phyloP scores from a whole-genome alignment of 1,140 invertebrate species.

The Akabosia matsudoensis region DNA sequence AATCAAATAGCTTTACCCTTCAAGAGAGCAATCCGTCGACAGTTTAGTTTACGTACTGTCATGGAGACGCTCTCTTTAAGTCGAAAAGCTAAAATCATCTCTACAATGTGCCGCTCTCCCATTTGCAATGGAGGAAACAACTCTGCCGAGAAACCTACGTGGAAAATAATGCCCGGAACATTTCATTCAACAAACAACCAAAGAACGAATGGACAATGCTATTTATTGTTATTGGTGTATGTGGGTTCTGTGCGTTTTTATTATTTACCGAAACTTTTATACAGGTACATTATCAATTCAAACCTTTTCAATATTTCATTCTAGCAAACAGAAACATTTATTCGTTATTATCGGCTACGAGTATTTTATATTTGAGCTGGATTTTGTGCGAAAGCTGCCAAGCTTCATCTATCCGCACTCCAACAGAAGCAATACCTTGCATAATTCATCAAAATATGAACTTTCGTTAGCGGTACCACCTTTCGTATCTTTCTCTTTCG shows the following conservation, averaged over 20 bases:
- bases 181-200: too few species aligned
- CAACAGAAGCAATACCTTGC: background rate
- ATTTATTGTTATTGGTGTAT: background rate
- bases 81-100: conserved; percentile 40
- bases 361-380: too few species aligned
- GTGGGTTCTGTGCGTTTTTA: background rate
- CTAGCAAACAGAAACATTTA: too few species aligned
- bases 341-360: too few species aligned
- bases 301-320: background rate
- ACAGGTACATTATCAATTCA: conserved; percentile 9
- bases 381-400: too few species aligned
- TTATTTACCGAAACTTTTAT: background rate
- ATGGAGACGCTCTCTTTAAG: conserved; percentile 48
- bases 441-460: conserved; percentile 17
- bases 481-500: background rate
- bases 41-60: conserved; percentile 47
- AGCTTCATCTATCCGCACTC: background rate
- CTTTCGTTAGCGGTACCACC: background rate
- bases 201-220: background rate
- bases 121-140: background rate
- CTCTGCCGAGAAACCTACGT: background rate
- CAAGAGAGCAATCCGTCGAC: conserved; percentile 48
- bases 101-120: background rate
- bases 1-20: conserved; percentile 40
- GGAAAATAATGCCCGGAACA: too few species aligned